These are phyloP conservation scores for Melanotaenia trifasciata DNA, from an alignment of 2,797 vertebrate species.

Conservation along the genomic window DNA sequence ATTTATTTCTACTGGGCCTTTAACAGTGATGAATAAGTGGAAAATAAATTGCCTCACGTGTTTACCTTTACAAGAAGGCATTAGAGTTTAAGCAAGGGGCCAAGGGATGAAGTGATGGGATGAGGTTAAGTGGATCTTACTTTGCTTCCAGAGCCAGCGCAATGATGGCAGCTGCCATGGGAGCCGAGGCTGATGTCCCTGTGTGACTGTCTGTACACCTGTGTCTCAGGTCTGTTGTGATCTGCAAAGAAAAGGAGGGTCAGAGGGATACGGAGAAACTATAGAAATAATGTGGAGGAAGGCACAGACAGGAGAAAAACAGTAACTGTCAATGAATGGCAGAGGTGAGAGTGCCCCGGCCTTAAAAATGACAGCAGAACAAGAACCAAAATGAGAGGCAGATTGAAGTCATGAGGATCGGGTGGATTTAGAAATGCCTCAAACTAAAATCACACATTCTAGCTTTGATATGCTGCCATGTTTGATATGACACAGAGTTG, in stretches of 20 bases:
- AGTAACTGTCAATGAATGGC: not conserved
- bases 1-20: not conserved
- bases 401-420: slow-evolving; percentile 50
- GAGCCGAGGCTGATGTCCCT: slow-evolving; percentile 96
- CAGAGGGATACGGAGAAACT: slow-evolving; percentile 7
- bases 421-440: slow-evolving; percentile 61
- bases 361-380: slow-evolving; percentile 6
- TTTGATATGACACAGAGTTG: slow-evolving; percentile 24
- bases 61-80: slow-evolving; percentile 41
- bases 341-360: not conserved
- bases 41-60: slow-evolving; percentile 36
- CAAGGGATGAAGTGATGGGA: slow-evolving; percentile 58
- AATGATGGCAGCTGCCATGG: slow-evolving; percentile 98
- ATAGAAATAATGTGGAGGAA: not conserved
- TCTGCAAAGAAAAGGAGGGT: slow-evolving; percentile 77
- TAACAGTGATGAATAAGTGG: slow-evolving; percentile 13
- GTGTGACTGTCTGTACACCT: slow-evolving; percentile 99
- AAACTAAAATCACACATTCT: slow-evolving; percentile 62
- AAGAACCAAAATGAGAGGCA: slow-evolving; percentile 14
- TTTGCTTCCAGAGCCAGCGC: slow-evolving; percentile 98
- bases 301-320: not conserved
- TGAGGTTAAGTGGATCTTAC: slow-evolving; percentile 87
- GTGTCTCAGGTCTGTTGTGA: slow-evolving; percentile 97
- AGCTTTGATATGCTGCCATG: slow-evolving; percentile 48
- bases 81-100: slow-evolving; percentile 50